phyloP scores from a whole-genome alignment of 1,140 invertebrate species.

The Bombus superbus region DNA sequence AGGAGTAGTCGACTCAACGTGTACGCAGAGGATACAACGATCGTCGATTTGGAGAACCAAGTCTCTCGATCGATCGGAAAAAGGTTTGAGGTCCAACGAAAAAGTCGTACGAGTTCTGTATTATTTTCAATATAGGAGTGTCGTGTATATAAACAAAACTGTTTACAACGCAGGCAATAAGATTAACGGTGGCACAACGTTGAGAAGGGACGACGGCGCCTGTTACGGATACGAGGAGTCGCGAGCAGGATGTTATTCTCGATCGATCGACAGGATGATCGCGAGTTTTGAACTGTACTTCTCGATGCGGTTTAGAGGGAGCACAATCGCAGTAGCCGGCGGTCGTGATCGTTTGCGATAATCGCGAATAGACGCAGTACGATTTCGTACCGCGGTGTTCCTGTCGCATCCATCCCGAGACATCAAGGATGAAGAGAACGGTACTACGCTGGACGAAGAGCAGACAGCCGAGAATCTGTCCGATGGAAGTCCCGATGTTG shows the following conservation, averaged over 20 bases:
- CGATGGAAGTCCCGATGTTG: constrained; percentile 62
- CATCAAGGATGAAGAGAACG: constrained; percentile 62
- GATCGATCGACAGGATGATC: constrained; percentile 47
- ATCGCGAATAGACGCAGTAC: constrained; percentile 42
- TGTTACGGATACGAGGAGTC: neutral
- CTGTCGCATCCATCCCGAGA: constrained; percentile 36
- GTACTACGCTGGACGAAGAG: constrained; percentile 58
- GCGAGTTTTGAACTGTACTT: constrained; percentile 34
- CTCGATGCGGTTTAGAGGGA: constrained; percentile 44
- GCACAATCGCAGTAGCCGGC: constrained; percentile 50
- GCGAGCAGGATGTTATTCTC: constrained; percentile 7
- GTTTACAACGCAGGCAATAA: neutral
- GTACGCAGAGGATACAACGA: neutral
- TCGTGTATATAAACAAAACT: neutral
- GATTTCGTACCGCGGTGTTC: constrained; percentile 24
- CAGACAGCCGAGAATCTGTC: constrained; percentile 58
- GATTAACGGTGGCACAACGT: neutral
- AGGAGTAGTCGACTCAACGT: neutral
- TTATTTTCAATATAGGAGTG: neutral
- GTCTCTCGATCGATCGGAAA: neutral
- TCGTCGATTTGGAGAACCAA: too few species aligned
- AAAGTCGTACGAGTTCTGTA: too few species aligned
- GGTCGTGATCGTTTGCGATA: constrained; percentile 56
- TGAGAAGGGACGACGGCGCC: neutral
- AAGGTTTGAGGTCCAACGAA: neutral